Evolutionary conservation across 2,797 vertebrate species (phyloP).

Genomic region (Erpetoichthys calabaricus): DNA sequence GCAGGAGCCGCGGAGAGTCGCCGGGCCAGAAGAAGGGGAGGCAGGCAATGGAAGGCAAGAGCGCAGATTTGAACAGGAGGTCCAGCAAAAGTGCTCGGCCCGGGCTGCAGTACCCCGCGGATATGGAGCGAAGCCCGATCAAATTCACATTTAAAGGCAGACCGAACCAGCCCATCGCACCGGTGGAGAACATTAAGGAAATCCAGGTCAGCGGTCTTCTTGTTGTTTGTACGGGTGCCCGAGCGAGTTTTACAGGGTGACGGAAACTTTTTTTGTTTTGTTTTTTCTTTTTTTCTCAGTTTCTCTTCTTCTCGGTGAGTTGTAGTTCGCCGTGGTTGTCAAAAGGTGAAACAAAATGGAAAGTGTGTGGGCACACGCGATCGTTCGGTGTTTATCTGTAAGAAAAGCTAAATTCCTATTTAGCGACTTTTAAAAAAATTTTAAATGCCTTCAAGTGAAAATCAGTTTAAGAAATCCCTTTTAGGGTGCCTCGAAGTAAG

Average conservation of each 20-base stretch:
- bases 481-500: too few species aligned
- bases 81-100: background rate
- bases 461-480: too few species aligned
- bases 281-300: too few species aligned
- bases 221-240: background rate
- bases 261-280: too few species aligned
- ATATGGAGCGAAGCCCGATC: background rate
- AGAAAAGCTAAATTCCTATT: too few species aligned
- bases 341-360: too few species aligned
- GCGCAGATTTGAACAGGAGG: background rate
- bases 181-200: slow-evolving; percentile 35
- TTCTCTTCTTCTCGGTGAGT: too few species aligned
- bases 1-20: background rate
- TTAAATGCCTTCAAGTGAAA: too few species aligned
- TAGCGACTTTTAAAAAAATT: too few species aligned
- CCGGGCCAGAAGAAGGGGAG: background rate
- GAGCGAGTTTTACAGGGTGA: slow-evolving; percentile 1
- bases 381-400: too few species aligned
- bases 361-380: too few species aligned
- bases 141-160: slow-evolving; percentile 35
- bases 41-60: background rate
- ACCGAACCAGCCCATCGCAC: slow-evolving; percentile 19
- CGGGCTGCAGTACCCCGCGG: background rate
- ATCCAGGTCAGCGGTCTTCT: slow-evolving; percentile 26
- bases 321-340: too few species aligned